phyloP scores from a whole-genome alignment of 2,113 vertebrate genomes.

The Nycticebus coucang region DNA sequence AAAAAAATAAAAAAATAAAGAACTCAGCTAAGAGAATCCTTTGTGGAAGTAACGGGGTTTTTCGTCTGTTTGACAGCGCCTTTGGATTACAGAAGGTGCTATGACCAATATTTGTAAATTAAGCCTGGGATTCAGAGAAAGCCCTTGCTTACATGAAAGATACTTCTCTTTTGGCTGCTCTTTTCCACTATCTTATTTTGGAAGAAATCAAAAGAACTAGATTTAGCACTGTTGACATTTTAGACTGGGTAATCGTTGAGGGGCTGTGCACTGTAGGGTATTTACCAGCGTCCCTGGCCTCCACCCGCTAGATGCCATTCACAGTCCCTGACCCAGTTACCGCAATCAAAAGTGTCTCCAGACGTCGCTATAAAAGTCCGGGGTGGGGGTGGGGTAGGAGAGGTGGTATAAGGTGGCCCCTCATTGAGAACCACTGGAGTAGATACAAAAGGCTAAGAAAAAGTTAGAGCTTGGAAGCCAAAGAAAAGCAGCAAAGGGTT shows the following conservation, averaged over 20 bases:
- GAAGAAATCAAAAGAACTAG: not conserved
- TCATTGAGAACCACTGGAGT: not conserved
- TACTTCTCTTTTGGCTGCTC: not conserved
- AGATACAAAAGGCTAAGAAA: not conserved
- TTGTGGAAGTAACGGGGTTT: not conserved
- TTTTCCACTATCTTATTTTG: not conserved
- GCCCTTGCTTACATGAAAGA: not conserved
- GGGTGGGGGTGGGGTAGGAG: too few species aligned
- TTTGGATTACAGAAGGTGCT: not conserved
- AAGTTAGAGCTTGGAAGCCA: not conserved
- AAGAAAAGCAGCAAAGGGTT: not conserved
- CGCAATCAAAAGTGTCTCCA: not conserved
- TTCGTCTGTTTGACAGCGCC: not conserved
- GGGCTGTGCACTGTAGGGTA: not conserved
- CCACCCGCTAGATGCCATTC: not conserved
- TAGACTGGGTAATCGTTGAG: not conserved
- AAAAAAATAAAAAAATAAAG: too few species aligned
- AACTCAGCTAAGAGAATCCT: not conserved
- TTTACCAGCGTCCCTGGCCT: not conserved
- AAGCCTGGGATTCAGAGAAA: not conserved
- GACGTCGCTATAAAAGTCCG: not conserved
- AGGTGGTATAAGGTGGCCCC: not conserved
- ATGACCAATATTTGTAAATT: not conserved
- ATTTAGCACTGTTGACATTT: not conserved
- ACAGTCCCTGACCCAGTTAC: too few species aligned